Percentiles rank a stretch among this genome's conserved stretches.
Conservation (phyloP, 2,113 vertebrate genomes). For the Podarcis muralis region DNA sequence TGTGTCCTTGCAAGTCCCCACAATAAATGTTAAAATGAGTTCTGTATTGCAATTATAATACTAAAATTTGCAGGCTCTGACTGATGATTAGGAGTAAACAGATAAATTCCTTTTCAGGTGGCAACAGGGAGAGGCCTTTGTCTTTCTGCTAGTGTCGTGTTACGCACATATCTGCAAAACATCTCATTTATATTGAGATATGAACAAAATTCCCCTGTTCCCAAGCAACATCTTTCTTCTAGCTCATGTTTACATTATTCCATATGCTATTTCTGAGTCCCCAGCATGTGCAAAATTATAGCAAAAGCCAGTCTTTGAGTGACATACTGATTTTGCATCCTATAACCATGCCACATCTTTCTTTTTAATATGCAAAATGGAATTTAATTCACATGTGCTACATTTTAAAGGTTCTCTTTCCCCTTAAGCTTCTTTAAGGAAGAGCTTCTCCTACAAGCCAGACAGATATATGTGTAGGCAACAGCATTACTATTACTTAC, state of each 20-base stretch:
- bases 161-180: conserved; percentile 47
- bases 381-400: conserved; percentile 38
- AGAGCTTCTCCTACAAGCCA: conserved; percentile 18
- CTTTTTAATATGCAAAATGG: conserved; percentile 7
- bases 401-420: conserved; percentile 34
- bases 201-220: conserved; percentile 59
- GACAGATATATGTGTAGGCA: neutral
- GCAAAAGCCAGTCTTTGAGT: conserved; percentile 53
- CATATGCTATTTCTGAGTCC: conserved; percentile 66
- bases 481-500: rapidly evolving
- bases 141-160: conserved; percentile 42
- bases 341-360: conserved; percentile 33
- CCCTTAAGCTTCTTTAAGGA: neutral
- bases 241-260: conserved; percentile 52
- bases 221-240: conserved; percentile 68
- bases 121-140: neutral
- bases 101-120: neutral
- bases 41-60: neutral
- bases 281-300: conserved; percentile 47
- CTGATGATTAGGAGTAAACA: neutral
- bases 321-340: conserved; percentile 59
- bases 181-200: conserved; percentile 56
- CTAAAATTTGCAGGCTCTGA: neutral
- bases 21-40: neutral
- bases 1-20: neutral